A percentile compares a stretch with the other conserved stretches of the same genome.
Conservation (phyloP, 2,888 invertebrate genomes). For the Limnephilus lunatus region DNA sequence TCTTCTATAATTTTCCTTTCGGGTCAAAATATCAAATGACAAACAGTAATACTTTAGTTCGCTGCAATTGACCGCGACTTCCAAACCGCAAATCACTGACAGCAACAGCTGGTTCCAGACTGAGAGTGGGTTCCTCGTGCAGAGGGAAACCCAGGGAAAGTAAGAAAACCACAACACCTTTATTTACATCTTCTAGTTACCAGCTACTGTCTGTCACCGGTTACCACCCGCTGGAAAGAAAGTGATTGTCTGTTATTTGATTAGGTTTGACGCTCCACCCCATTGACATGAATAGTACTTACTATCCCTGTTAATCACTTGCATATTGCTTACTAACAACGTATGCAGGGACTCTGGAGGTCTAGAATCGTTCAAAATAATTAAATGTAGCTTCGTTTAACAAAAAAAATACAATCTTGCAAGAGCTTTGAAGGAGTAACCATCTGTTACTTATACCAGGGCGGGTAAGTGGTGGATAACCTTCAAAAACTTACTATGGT, state of each 20-base stretch:
- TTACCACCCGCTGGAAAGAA: neutral
- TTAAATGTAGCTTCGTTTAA: no score
- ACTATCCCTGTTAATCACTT: no score
- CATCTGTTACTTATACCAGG: no score
- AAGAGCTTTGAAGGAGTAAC: no score
- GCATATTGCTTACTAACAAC: no score
- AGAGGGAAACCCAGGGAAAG: neutral
- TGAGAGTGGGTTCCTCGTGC: neutral
- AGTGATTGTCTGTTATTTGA: neutral
- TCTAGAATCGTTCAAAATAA: no score
- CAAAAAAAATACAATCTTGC: no score
- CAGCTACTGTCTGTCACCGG: no score
- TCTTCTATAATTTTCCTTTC: neutral
- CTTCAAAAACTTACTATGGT: no score
- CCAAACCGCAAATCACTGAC: neutral
- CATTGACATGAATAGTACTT: neutral
- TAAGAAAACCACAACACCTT: neutral
- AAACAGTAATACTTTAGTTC: neutral
- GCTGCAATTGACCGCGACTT: neutral
- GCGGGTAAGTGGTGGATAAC: no score
- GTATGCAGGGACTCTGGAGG: no score
- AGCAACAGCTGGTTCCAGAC: neutral
- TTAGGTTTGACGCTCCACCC: neutral
- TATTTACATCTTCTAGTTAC: neutral
- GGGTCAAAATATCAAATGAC: neutral